These are phyloP conservation scores for Glaucopsyche alexis DNA, from an alignment of 2,888 invertebrate species.

Conservation along the genomic window DNA sequence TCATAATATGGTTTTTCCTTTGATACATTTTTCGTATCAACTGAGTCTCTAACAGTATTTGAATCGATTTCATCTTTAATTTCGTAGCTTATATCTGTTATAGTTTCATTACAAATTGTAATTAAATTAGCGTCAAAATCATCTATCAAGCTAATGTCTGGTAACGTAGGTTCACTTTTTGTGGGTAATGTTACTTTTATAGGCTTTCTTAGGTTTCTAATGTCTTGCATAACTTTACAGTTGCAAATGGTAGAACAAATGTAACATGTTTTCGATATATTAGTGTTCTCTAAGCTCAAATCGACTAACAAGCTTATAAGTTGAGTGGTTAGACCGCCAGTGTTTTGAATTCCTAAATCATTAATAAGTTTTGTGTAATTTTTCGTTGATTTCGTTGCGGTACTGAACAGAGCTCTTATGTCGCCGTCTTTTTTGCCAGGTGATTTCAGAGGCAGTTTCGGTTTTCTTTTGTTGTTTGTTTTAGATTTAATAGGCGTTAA, in stretches of 20 bases:
- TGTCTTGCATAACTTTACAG: conserved; percentile 55
- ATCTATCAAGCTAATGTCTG: conserved; percentile 59
- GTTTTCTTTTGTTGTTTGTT: conserved; percentile 53
- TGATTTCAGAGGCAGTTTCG: conserved; percentile 52
- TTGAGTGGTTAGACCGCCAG: conserved; percentile 58
- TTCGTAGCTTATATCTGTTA: conserved; percentile 32
- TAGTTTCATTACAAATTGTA: conserved; percentile 46
- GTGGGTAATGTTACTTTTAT: conserved; percentile 42
- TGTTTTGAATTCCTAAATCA: conserved; percentile 61
- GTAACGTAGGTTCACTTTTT: conserved; percentile 51
- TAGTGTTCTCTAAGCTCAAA: conserved; percentile 63
- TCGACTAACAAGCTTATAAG: conserved; percentile 70
- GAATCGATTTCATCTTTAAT: conserved; percentile 32
- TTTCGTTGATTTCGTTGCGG: conserved; percentile 68
- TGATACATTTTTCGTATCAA: conserved; percentile 35
- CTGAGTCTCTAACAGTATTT: conserved; percentile 37
- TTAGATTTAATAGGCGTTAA: conserved; percentile 46
- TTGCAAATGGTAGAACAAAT: conserved; percentile 68
- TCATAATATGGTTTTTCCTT: conserved; percentile 32
- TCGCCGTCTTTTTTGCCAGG: conserved; percentile 72
- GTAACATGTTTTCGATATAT: conserved; percentile 54
- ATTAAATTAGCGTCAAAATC: conserved; percentile 54
- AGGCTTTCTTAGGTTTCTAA: conserved; percentile 42
- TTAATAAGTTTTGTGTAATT: conserved; percentile 69
- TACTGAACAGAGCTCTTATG: conserved; percentile 77